Percentiles rank a stretch among this genome's conserved stretches.
Conservation (phyloP, 2,113 vertebrate genomes). For the Spermophilus dauricus region DNA sequence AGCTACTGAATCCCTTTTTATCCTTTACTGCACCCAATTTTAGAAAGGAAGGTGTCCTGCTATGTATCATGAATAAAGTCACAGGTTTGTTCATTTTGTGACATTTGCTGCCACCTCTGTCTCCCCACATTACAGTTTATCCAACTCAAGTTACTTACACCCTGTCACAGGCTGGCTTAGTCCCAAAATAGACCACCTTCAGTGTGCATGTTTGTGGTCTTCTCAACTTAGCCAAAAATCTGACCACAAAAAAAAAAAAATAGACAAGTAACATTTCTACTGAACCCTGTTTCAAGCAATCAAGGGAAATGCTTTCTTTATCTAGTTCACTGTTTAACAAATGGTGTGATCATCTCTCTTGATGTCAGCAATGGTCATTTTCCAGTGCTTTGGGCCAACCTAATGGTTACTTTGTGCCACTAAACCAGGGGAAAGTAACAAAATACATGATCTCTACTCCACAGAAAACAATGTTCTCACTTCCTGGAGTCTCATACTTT, state of each 20-base stretch:
- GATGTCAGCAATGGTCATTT: background rate
- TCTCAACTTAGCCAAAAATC: slow-evolving; percentile 6
- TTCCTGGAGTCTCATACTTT: background rate
- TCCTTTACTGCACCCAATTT: background rate
- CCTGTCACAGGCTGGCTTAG: background rate
- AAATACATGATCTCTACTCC: background rate
- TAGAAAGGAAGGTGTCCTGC: background rate
- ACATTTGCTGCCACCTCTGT: background rate
- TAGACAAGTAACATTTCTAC: background rate
- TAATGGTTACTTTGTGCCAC: background rate
- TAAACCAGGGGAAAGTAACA: background rate
- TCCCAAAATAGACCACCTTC: background rate
- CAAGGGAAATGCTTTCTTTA: background rate
- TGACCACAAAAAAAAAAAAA: background rate
- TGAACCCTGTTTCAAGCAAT: background rate
- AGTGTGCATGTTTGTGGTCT: background rate
- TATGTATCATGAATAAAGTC: background rate
- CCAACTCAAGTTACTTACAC: slow-evolving; percentile 29
- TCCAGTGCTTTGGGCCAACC: background rate
- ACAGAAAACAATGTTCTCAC: background rate
- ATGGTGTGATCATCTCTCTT: background rate
- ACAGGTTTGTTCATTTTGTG: background rate
- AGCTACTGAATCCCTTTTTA: background rate
- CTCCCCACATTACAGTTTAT: background rate
- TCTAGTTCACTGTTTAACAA: background rate